Evolutionary conservation across 2,888 invertebrate species (phyloP).

Genomic region (Agrotis segetum): DNA sequence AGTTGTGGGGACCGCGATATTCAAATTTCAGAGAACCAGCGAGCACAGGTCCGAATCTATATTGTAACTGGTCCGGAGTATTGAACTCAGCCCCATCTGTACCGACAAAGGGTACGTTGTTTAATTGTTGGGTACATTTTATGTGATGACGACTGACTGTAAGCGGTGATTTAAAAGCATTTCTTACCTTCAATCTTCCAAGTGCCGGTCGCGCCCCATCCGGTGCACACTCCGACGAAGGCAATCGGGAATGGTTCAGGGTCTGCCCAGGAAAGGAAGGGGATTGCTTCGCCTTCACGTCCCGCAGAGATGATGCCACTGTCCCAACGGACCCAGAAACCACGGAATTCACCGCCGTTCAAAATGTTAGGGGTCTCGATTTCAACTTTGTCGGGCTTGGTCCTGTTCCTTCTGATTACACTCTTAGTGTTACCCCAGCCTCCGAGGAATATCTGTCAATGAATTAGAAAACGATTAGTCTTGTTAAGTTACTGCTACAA

Average conservation of each 20-base stretch:
- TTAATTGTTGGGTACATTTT: conserved; percentile 88
- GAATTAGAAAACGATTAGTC: conserved; percentile 14
- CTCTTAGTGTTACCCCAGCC: conserved; percentile 97
- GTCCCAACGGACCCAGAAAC: conserved; percentile 96
- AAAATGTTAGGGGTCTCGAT: conserved; percentile 94
- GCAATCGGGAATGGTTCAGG: conserved; percentile 93
- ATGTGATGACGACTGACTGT: conserved; percentile 49
- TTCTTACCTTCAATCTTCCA: conserved; percentile 95
- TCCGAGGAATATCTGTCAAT: conserved; percentile 94
- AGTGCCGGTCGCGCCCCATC: conserved; percentile 95
- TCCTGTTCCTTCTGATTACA: conserved; percentile 94
- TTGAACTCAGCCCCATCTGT: conserved; percentile 90
- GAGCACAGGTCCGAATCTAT: conserved; percentile 91
- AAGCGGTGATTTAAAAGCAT: conserved; percentile 16
- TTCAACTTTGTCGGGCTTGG: conserved; percentile 94
- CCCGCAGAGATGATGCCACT: conserved; percentile 93
- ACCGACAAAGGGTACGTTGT: conserved; percentile 77
- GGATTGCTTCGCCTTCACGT: conserved; percentile 93
- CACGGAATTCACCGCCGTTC: conserved; percentile 94
- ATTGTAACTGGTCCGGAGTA: conserved; percentile 91
- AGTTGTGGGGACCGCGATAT: conserved; percentile 92
- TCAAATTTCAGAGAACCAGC: conserved; percentile 90
- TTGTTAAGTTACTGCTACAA: not conserved
- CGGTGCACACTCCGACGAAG: conserved; percentile 96
- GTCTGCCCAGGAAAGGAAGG: conserved; percentile 94